These are phyloP conservation scores for Caenorhabditis latens DNA, from an alignment of 1,140 invertebrate species.

Conservation along the genomic window DNA sequence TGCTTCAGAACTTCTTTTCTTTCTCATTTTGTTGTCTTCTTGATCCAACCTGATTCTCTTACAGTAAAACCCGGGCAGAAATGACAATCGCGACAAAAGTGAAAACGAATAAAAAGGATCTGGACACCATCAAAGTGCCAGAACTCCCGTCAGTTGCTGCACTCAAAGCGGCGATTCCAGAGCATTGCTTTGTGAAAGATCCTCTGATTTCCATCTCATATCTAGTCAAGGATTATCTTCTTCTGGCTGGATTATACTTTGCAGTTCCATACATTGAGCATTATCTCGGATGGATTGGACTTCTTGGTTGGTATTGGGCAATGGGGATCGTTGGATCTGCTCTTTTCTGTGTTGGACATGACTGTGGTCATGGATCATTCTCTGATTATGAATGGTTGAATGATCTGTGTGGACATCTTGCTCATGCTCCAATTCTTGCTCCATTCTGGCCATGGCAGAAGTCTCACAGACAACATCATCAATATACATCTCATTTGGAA, in stretches of 20 bases:
- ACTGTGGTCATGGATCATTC: conserved; percentile 79
- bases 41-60: conserved; percentile 4
- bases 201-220: conserved; percentile 76
- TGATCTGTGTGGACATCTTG: conserved; percentile 71
- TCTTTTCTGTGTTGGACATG: conserved; percentile 78
- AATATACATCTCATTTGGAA: conserved; percentile 68
- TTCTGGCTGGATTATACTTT: conserved; percentile 69
- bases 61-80: conserved; percentile 34
- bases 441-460: conserved; percentile 73
- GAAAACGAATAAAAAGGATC: conserved; percentile 21
- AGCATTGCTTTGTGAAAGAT: conserved; percentile 76
- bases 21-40: background rate
- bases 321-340: conserved; percentile 78
- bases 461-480: conserved; percentile 69
- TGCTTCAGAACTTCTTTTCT: background rate
- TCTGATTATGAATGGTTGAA: conserved; percentile 74
- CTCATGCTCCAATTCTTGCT: conserved; percentile 71
- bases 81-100: conserved; percentile 54
- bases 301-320: conserved; percentile 71
- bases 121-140: conserved; percentile 25
- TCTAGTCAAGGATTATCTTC: conserved; percentile 73
- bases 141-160: conserved; percentile 66
- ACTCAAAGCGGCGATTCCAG: conserved; percentile 72
- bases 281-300: conserved; percentile 62
- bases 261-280: conserved; percentile 67